phyloP scores from a whole-genome alignment of 1,140 invertebrate genomes.

The Leguminivora glycinivorella region DNA sequence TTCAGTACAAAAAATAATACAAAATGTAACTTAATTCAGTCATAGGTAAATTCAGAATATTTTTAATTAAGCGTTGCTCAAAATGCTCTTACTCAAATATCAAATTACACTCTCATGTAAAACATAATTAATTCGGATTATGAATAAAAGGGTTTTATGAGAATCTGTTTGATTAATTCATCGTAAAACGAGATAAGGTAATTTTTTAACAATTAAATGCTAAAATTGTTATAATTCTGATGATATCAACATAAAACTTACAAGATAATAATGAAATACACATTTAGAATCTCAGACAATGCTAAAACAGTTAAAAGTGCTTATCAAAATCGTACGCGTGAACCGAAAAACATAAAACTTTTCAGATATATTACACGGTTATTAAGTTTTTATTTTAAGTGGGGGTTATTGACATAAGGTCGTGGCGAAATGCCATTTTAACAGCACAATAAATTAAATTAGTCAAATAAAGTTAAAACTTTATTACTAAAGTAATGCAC shows the following conservation, averaged over 20 bases:
- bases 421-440: not conserved
- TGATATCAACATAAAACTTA: not conserved
- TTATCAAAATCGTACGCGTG: not conserved
- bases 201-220: not conserved
- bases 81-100: too few relatives aligned
- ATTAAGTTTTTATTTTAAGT: constrained; percentile 6
- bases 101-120: too few relatives aligned
- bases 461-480: constrained; percentile 20
- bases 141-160: too few relatives aligned
- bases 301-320: not conserved
- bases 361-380: constrained; percentile 7
- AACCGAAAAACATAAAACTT: constrained; percentile 8
- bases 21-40: too few relatives aligned
- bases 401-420: not conserved
- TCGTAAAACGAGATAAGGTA: not conserved
- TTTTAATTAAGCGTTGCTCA: too few relatives aligned
- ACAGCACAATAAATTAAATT: constrained; percentile 12
- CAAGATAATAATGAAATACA: not conserved
- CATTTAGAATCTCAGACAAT: not conserved
- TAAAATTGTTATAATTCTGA: not conserved
- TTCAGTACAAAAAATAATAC: too few relatives aligned
- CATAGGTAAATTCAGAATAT: too few relatives aligned
- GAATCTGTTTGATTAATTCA: not conserved
- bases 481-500: too few relatives aligned
- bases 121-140: too few relatives aligned